Evolutionary conservation across 1,140 invertebrate genomes (phyloP), one percentile per base, ranked within the genome.

Genomic region (Eriosoma lanigerum): DNA sequence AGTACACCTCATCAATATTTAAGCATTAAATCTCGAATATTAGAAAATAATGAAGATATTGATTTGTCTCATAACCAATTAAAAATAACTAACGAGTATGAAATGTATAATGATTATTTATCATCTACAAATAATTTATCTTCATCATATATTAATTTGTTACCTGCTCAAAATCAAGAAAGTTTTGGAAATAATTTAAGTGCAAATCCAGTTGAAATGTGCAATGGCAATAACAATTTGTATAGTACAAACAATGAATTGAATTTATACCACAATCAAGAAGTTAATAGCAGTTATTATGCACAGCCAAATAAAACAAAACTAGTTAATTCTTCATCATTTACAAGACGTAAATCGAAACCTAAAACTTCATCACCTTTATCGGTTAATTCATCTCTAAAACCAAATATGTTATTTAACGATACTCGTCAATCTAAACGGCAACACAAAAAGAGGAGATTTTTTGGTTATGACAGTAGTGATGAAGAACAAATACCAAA

Each of bases 401-500:
- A 52, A 52, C 4, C n/a, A 21, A 48, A 15, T 38, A 24, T 46
- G 13, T 52, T n/a, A 15, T 52, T 62, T 15, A 70, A 66, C 54
- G 58, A 66, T 56, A 60, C 68, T 68, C 70, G 81, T 56, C 72
- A 64, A 12, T 85, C 93, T 1, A 93, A 94, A 85, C 88, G 93
- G 38, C 89, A 91, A 84, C 86, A 92, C 38, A 90, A 93, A 44
- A 93, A 92, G 10, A 94, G 93, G 84, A 92, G 92, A 83, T 95
- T 95, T 84, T 94, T 94, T 84, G 93, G 93, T 2, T 94, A 94
- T 85, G 93, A 92, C 0, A 94, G 92, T 84, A 92, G 93, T 82
- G 93, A 94, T 83, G 93, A 94, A 82, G 85, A 50, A 38, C 29
- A 72, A 52, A 54, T 52, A 4, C 21, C 44, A 29, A 66, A 60